phyloP scores from a whole-genome alignment of 2,888 invertebrate species.

The Drosophila kambysellisi region DNA sequence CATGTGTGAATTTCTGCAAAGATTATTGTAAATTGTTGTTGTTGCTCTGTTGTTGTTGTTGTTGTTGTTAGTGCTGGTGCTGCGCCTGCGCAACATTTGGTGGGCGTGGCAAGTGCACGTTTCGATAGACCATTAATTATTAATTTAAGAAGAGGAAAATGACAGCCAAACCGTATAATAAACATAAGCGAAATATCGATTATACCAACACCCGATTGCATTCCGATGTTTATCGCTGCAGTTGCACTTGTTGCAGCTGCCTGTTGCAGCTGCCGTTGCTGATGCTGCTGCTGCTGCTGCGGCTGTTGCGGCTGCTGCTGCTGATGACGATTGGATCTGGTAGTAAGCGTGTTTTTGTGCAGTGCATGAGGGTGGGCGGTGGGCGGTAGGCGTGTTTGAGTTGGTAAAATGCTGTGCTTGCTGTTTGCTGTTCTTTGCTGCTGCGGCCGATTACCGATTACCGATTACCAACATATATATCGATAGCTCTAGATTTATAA shows the following conservation, averaged over 20 bases:
- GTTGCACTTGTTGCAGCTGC: slow-evolving; percentile 31
- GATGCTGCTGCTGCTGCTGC: slow-evolving; percentile 3
- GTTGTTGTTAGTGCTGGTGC: slow-evolving; percentile 60
- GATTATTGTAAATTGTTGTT: slow-evolving; percentile 57
- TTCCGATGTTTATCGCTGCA: slow-evolving; percentile 37
- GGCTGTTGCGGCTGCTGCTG: slow-evolving; percentile 10
- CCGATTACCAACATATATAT: slow-evolving; percentile 28
- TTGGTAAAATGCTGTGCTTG: slow-evolving; percentile 23
- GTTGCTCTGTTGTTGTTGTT: slow-evolving; percentile 32
- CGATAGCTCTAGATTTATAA: slow-evolving; percentile 44
- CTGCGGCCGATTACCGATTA: slow-evolving; percentile 31
- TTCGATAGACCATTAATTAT: slow-evolving; percentile 30
- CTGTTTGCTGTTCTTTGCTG: slow-evolving; percentile 35
- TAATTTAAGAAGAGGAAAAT: slow-evolving; percentile 23
- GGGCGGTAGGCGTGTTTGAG: slow-evolving; percentile 39
- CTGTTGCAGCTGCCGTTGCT: slow-evolving; percentile 35
- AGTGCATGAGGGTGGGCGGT: slow-evolving; percentile 57
- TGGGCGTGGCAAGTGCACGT: slow-evolving; percentile 72
- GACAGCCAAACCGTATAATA: slow-evolving; percentile 41
- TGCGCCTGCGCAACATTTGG: slow-evolving; percentile 75
- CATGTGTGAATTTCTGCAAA: slow-evolving; percentile 84
- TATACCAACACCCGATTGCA: slow-evolving; percentile 70
- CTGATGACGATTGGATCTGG: slow-evolving; percentile 48
- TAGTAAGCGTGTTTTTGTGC: slow-evolving; percentile 29
- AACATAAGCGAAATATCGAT: slow-evolving; percentile 55